These are phyloP conservation scores for Rhagium mordax DNA, from an alignment of 2,888 invertebrate genomes.

Conservation along the genomic window DNA sequence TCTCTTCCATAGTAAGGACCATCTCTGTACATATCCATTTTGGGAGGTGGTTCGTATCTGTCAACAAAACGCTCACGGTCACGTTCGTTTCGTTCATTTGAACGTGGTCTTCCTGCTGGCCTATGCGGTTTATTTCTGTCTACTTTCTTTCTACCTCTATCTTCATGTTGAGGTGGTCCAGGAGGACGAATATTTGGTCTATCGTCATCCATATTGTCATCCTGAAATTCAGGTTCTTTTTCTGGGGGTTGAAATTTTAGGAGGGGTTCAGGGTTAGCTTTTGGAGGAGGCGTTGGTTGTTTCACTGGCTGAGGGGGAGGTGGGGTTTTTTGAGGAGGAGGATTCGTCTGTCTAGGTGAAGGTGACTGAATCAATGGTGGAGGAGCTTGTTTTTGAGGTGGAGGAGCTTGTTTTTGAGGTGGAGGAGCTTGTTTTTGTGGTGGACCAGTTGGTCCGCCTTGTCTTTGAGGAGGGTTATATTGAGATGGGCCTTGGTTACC, in stretches of 20 bases:
- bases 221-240: constrained; percentile 38
- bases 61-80: constrained; percentile 45
- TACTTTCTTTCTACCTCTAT: constrained; percentile 41
- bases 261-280: not conserved
- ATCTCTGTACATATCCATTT: constrained; percentile 43
- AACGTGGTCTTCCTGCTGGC: constrained; percentile 37
- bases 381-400: constrained; percentile 3
- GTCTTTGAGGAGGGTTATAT: constrained; percentile 10
- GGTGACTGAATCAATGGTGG: too few relatives aligned
- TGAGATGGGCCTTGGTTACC: constrained; percentile 38
- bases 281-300: constrained; percentile 25
- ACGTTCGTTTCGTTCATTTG: too few relatives aligned
- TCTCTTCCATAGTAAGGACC: constrained; percentile 47
- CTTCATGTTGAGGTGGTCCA: constrained; percentile 49
- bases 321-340: constrained; percentile 13
- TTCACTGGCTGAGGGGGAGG: constrained; percentile 26
- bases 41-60: constrained; percentile 52
- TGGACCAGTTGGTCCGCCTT: not conserved
- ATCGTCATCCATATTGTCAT: constrained; percentile 46
- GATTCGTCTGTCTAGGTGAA: constrained; percentile 32
- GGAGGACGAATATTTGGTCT: constrained; percentile 55
- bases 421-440: constrained; percentile 10
- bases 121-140: constrained; percentile 19
- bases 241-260: constrained; percentile 33
- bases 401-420: not conserved